These are phyloP conservation scores for Pilophorus perplexus DNA, from an alignment of 2,888 invertebrate genomes.

Conservation along the genomic window DNA sequence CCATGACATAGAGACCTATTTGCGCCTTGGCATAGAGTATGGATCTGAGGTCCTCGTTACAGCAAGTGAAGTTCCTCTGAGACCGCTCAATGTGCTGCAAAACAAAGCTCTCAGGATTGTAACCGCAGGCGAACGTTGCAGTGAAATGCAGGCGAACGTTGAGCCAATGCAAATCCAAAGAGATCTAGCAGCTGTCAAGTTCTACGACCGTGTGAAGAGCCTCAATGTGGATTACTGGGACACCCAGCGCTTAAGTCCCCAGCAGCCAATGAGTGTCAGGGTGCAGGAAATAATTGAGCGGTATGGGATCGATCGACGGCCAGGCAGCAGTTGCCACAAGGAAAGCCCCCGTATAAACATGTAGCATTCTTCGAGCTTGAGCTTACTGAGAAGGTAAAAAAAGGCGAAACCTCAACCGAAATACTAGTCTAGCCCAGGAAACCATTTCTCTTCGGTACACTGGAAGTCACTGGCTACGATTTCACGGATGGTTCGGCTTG, in stretches of 20 bases:
- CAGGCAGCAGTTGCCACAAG: background rate
- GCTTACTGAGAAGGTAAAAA: background rate
- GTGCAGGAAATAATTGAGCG: background rate
- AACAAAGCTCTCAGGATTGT: background rate
- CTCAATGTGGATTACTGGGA: background rate
- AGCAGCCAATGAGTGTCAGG: too few relatives aligned
- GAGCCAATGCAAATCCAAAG: too few relatives aligned
- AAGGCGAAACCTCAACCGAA: too few relatives aligned
- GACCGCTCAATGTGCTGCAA: too few relatives aligned
- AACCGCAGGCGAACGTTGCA: background rate
- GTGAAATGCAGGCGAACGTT: too few relatives aligned
- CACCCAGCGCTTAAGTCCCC: background rate
- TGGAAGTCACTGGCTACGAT: too few relatives aligned
- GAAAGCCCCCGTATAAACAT: background rate
- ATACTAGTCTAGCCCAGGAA: background rate
- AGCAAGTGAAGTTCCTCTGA: too few relatives aligned
- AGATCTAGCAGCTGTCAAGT: background rate
- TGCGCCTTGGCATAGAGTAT: too few relatives aligned
- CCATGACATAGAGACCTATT: too few relatives aligned
- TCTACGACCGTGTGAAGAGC: constrained; percentile 2
- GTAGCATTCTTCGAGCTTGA: too few relatives aligned
- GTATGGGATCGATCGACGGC: background rate
- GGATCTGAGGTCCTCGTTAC: too few relatives aligned
- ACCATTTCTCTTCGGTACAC: background rate
- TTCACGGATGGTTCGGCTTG: too few relatives aligned